Evolutionary conservation across 2,113 vertebrate species (phyloP), one percentile per base, ranked within the genome.

Genomic region (Gadus macrocephalus): DNA sequence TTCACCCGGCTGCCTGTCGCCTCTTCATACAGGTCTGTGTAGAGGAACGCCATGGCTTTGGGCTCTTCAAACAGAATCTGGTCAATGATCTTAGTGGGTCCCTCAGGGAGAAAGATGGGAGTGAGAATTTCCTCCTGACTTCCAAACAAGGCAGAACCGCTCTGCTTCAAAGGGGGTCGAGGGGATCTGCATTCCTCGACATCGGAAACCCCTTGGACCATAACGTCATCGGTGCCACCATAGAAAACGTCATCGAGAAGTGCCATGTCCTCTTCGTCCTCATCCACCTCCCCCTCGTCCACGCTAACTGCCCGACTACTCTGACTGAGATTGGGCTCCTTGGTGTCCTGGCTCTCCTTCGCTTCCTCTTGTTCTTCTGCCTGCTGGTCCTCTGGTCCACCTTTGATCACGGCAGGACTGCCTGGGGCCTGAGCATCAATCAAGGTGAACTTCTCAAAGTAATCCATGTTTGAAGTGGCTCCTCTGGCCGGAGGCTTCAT

Each of bases 401-500:
- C 66, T 22, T 63, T 1, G 0, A 11, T 20, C 20, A 86, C 78
- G 42, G 68, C 65, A 61, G 83, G 74, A 68, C 78, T 62, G 62
- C 81, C 74, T 31, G 91, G 88, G 28, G 93, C 90, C 69, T 92
- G 92, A 62, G 91, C 92, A 78, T 97, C 94, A 84, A 95, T 86
- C 79, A 96, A 81, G 1, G 92, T 91, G 25, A 95, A 95, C 55
- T 95, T 93, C 90, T 96, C 95, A 89, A 98, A 96, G 88, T 98
- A 97, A 87, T 98, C 97, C 65, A 90, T 76, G 53, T 94, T 92
- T 5, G 74, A 62, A 22, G 55, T 7, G 19, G 73, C 53, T 73
- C 38, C 70, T 70, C 67, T 80, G 8, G 1, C 69, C 2, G 66
- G 28, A 60, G 69, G 71, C 72, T 75, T 84, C 16, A 83, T 42